Evolutionary conservation across 92 coral and sea anemone genomes (phyloP).

Genomic region (Pocillopora meandrina): DNA sequence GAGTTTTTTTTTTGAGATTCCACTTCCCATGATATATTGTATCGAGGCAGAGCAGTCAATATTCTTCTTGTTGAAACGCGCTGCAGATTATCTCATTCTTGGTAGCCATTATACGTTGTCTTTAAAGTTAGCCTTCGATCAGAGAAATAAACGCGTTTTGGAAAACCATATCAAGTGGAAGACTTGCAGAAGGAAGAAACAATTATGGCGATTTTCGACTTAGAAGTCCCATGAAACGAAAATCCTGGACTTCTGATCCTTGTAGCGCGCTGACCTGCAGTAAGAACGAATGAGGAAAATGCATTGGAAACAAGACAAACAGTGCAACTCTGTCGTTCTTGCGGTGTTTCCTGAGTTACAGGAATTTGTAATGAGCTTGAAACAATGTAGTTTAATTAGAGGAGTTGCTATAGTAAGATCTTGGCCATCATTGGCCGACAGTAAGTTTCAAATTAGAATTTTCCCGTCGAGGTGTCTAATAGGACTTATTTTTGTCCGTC

Average conservation of each 20-base stretch:
- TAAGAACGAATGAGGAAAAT: conserved; percentile 23
- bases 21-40: conserved; percentile 81
- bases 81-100: conserved; percentile 14
- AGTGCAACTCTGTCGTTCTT: conserved; percentile 46
- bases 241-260: not conserved
- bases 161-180: conserved; percentile 1
- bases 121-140: conserved; percentile 7
- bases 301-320: conserved; percentile 54
- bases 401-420: conserved; percentile 55
- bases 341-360: conserved; percentile 73
- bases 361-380: conserved; percentile 71
- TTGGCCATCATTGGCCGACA: conserved; percentile 52
- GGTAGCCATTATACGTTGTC: conserved; percentile 27
- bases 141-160: not conserved
- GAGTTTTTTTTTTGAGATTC: conserved; percentile 73
- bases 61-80: conserved; percentile 27
- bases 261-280: conserved; percentile 5
- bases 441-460: conserved; percentile 29
- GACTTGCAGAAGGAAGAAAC: not conserved
- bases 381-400: conserved; percentile 63
- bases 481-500: conserved; percentile 15
- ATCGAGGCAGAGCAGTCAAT: conserved; percentile 30
- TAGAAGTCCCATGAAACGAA: conserved; percentile 12
- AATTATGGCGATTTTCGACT: not conserved
- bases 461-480: conserved; percentile 45